These are phyloP conservation scores for Monoplex corrugatus DNA, from an alignment of 2,888 invertebrate species.

Conservation along the genomic window DNA sequence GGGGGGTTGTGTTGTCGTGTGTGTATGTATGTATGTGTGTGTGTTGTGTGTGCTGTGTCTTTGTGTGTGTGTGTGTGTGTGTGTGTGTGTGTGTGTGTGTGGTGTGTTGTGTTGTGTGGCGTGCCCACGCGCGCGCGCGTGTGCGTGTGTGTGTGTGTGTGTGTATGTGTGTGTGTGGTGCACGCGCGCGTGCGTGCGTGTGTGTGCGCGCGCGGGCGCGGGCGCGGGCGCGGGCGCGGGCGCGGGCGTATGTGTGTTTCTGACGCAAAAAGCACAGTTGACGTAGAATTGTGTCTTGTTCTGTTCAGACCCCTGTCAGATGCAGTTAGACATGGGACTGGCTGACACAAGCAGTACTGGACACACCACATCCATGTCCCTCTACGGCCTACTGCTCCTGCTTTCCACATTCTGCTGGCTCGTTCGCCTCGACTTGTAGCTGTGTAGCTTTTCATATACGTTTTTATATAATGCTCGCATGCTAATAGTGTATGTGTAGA, in stretches of 20 bases:
- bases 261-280: too few species aligned
- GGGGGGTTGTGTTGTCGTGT: too few species aligned
- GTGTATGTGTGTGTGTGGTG: background rate
- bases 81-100: background rate
- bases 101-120: too few species aligned
- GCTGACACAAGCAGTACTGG: background rate
- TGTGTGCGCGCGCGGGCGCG: background rate
- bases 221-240: background rate
- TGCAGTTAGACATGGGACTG: constrained; percentile 10
- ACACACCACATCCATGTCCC: background rate
- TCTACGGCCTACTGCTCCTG: background rate
- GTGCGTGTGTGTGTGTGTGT: background rate
- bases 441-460: background rate
- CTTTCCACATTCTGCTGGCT: background rate
- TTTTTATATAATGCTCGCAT: too few species aligned
- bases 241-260: background rate
- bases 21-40: too few species aligned
- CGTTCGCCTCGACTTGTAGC: background rate
- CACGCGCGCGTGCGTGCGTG: background rate
- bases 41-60: too few species aligned
- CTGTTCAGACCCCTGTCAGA: constrained; percentile 21
- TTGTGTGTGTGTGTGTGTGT: background rate
- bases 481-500: background rate
- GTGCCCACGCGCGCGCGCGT: too few species aligned
- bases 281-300: background rate